Evolutionary conservation across 2,888 invertebrate species (phyloP).

Genomic region (Polia nebulosa): DNA sequence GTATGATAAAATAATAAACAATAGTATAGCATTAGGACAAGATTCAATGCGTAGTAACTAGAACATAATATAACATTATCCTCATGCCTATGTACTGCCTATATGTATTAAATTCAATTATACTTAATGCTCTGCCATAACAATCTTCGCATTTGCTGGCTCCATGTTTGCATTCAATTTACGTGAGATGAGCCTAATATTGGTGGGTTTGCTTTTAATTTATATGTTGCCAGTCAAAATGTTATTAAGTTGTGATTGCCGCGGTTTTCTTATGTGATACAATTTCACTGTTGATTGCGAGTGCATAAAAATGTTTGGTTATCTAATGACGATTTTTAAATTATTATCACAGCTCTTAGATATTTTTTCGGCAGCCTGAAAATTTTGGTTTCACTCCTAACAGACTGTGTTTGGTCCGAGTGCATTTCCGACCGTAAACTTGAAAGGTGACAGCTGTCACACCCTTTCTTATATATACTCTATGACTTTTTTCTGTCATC

Average conservation of each 20-base stretch:
- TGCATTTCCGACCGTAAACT: too few species aligned
- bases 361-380: too few species aligned
- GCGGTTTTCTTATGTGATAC: conserved; percentile 1
- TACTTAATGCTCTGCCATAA: conserved; percentile 54
- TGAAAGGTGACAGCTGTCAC: too few species aligned
- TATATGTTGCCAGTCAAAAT: conserved; percentile 67
- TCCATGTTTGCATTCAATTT: conserved; percentile 75
- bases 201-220: conserved; percentile 71
- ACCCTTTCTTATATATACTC: too few species aligned
- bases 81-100: neutral
- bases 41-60: neutral
- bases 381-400: too few species aligned
- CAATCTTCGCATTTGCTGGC: conserved; percentile 51
- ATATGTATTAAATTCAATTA: conserved; percentile 49
- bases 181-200: conserved; percentile 62
- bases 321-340: neutral
- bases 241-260: conserved; percentile 36
- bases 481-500: too few species aligned
- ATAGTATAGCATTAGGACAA: neutral
- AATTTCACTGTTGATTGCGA: neutral
- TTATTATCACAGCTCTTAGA: too few species aligned
- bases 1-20: neutral
- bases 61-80: neutral
- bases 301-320: neutral
- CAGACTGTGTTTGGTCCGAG: too few species aligned